These are phyloP conservation scores for Sitta europaea DNA, from an alignment of 2,113 vertebrate species.

Conservation along the genomic window DNA sequence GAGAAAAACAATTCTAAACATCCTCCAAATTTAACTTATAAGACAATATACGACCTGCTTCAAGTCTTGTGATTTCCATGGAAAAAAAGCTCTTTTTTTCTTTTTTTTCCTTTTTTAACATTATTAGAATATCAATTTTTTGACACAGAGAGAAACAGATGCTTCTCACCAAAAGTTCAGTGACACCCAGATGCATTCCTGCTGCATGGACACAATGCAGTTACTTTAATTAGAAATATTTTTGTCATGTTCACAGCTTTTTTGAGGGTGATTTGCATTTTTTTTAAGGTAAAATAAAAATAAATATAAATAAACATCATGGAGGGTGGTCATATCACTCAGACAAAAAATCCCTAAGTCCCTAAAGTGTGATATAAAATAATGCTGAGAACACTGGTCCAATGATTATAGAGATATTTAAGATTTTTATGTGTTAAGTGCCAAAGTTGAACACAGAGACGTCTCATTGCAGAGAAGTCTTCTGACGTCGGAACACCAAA, in stretches of 20 bases:
- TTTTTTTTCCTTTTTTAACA: background rate
- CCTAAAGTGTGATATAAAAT: background rate
- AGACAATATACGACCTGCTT: accelerated
- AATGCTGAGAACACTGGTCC: background rate
- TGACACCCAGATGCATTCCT: background rate
- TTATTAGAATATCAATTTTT: background rate
- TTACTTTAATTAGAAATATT: background rate
- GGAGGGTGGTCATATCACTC: accelerated
- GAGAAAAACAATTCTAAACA: background rate
- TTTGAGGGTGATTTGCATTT: background rate
- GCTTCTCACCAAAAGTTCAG: background rate
- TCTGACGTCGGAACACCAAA: background rate
- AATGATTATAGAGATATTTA: background rate
- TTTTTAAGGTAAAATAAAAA: background rate
- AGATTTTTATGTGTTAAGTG: background rate
- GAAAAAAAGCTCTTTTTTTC: background rate
- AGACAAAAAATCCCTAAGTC: background rate
- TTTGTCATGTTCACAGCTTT: background rate
- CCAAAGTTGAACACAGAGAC: background rate
- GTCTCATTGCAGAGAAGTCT: background rate
- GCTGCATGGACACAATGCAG: accelerated
- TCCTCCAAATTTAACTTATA: background rate
- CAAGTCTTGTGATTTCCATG: background rate
- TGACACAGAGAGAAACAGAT: background rate
- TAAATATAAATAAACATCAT: background rate